phyloP scores from a whole-genome alignment of 2,113 vertebrate species.

The Sphyrna mokarran region DNA sequence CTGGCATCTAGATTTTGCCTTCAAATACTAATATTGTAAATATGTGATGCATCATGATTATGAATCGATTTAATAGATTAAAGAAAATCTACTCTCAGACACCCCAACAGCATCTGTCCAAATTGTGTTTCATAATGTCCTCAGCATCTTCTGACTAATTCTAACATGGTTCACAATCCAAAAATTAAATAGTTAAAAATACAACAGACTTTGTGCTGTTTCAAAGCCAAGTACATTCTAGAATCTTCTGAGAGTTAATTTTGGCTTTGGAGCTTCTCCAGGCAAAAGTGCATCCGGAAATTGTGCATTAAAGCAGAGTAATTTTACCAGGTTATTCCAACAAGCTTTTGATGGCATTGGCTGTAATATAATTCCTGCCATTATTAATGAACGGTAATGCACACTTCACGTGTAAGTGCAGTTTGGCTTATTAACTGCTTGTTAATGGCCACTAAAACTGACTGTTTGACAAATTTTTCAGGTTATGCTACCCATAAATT shows the following conservation, averaged over 20 bases:
- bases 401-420: slow-evolving; percentile 15
- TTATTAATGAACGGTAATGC: slow-evolving; percentile 21
- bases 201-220: not conserved
- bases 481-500: not conserved
- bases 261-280: slow-evolving; percentile 18
- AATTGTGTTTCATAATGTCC: not conserved
- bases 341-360: not conserved
- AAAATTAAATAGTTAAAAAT: not conserved
- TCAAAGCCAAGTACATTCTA: not conserved
- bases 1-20: not conserved
- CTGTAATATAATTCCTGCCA: slow-evolving; percentile 25
- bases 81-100: not conserved
- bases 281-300: slow-evolving; percentile 14
- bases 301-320: slow-evolving; percentile 14
- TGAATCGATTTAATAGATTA: not conserved
- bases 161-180: not conserved
- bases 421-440: not conserved
- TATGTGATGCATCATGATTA: not conserved
- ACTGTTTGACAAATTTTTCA: not conserved
- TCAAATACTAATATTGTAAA: not conserved
- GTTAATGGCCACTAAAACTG: slow-evolving; percentile 19
- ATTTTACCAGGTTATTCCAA: not conserved
- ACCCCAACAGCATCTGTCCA: not conserved
- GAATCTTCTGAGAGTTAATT: slow-evolving; percentile 14
- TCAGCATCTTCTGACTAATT: not conserved